A percentile compares a stretch with the other conserved stretches of the same genome.
Conservation (phyloP, 2,797 vertebrate species). For the Oryzias dopingdopingensis region DNA sequence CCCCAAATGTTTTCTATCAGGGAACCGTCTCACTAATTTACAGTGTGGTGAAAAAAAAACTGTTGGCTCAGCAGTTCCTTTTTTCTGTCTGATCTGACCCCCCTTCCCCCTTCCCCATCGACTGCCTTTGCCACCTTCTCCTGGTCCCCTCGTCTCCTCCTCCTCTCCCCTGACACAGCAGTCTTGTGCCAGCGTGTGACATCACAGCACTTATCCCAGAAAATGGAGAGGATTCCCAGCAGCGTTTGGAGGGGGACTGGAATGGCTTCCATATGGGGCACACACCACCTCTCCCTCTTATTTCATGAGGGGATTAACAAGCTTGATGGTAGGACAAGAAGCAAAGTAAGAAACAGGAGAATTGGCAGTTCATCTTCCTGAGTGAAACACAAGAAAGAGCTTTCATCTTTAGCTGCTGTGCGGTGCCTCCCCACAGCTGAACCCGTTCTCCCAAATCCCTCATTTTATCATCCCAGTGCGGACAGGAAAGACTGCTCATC, state of each 20-base stretch:
- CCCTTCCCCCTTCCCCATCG: constrained; percentile 3
- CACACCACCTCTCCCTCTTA: constrained; percentile 18
- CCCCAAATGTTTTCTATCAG: constrained; percentile 69
- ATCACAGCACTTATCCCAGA: constrained; percentile 64
- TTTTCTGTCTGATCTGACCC: neutral
- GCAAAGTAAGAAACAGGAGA: constrained; percentile 36
- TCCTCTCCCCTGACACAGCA: constrained; percentile 62
- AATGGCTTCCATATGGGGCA: constrained; percentile 69
- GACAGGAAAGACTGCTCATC: constrained; percentile 63
- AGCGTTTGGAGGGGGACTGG: constrained; percentile 23
- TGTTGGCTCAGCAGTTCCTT: constrained; percentile 57
- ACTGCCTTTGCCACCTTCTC: constrained; percentile 20
- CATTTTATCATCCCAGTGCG: constrained; percentile 52
- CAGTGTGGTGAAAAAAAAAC: constrained; percentile 64
- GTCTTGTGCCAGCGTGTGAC: constrained; percentile 60
- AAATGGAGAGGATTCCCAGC: constrained; percentile 56
- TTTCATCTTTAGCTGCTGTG: constrained; percentile 53
- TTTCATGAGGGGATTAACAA: constrained; percentile 31
- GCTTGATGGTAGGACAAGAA: constrained; percentile 28
- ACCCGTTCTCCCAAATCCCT: constrained; percentile 48
- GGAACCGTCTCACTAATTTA: constrained; percentile 61
- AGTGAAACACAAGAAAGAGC: constrained; percentile 40
- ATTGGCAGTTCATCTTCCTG: constrained; percentile 44
- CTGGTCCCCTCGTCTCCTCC: constrained; percentile 19
- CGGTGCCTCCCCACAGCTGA: constrained; percentile 26